These are phyloP conservation scores for Aselliscus stoliczkanus DNA, from an alignment of 2,797 vertebrate genomes.

Conservation along the genomic window DNA sequence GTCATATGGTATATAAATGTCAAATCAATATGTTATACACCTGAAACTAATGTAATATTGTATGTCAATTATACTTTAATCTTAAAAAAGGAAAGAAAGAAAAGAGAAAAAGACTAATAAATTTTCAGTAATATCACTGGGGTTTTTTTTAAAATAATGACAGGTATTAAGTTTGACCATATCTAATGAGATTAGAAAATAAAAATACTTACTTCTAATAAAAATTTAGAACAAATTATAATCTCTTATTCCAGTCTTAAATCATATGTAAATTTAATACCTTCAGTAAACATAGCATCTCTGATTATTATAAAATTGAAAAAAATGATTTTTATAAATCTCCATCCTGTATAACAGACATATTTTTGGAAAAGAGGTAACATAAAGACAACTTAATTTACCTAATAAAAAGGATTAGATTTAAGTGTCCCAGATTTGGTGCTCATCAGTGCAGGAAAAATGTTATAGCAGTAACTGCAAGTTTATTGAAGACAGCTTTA, in stretches of 20 bases:
- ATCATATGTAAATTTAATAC: background rate
- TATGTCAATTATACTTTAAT: background rate
- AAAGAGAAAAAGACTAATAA: background rate
- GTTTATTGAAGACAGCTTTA: background rate
- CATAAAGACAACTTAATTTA: background rate
- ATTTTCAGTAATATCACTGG: background rate
- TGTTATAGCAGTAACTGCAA: background rate
- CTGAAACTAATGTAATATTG: background rate
- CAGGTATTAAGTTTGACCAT: background rate
- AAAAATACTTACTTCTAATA: background rate
- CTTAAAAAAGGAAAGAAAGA: background rate
- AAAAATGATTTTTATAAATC: background rate
- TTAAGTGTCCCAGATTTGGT: background rate
- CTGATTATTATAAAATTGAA: background rate
- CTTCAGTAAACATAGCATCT: background rate
- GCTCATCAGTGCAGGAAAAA: background rate
- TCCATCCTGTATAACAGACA: background rate
- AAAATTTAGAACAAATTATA: background rate
- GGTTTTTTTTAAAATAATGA: background rate
- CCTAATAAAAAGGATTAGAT: background rate
- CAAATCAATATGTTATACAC: background rate
- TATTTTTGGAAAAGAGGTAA: background rate
- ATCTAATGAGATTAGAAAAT: background rate
- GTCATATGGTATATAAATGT: background rate
- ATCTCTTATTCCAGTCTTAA: background rate